These are phyloP conservation scores for Laticauda laticaudata DNA, from an alignment of 2,113 vertebrate species.

Conservation along the genomic window DNA sequence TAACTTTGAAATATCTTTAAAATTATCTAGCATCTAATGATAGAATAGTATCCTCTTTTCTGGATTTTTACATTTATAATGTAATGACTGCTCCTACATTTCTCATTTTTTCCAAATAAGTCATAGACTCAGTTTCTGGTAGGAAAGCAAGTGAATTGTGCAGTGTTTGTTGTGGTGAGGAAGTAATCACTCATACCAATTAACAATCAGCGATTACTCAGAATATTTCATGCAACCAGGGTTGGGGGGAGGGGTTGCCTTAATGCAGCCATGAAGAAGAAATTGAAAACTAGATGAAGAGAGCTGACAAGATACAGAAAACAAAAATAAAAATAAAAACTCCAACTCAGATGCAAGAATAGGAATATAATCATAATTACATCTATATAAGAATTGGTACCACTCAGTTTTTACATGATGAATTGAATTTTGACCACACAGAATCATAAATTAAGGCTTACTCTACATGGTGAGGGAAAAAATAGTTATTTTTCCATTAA, in stretches of 20 bases:
- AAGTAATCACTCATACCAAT: neutral
- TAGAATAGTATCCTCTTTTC: neutral
- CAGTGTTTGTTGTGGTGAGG: neutral
- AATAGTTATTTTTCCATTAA: neutral
- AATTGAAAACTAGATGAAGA: neutral
- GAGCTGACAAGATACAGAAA: neutral
- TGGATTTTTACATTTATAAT: neutral
- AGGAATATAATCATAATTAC: neutral
- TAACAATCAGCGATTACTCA: neutral
- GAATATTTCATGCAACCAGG: neutral
- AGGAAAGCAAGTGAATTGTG: neutral
- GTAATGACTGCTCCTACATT: neutral
- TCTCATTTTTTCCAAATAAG: slow-evolving; percentile 5
- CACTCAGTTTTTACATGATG: too few species aligned
- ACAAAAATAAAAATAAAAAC: neutral
- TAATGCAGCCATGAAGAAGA: neutral
- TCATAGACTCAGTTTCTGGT: neutral
- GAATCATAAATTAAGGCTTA: neutral
- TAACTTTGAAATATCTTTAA: slow-evolving; percentile 1
- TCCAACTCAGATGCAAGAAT: neutral
- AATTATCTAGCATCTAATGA: neutral
- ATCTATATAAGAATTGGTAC: neutral
- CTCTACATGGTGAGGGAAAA: too few species aligned
- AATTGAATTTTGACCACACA: too few species aligned
- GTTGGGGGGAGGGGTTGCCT: neutral